Conservation (phyloP, 1,140 invertebrate genomes). For the Bombus confusus region DNA sequence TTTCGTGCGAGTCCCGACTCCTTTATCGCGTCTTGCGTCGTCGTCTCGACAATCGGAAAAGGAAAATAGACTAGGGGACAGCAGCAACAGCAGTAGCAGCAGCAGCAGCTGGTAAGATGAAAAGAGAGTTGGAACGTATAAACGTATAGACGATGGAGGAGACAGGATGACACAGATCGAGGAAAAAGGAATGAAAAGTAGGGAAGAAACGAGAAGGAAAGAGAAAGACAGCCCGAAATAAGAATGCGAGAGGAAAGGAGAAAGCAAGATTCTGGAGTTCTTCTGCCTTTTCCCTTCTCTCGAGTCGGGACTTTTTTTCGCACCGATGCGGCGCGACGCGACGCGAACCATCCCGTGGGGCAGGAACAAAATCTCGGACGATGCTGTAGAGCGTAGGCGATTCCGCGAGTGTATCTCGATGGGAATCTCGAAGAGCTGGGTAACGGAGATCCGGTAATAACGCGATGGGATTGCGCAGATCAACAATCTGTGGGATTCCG, state of each 20-base stretch:
- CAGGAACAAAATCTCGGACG: constrained; percentile 45
- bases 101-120: constrained; percentile 25
- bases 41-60: constrained; percentile 39
- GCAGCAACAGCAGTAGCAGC: no score
- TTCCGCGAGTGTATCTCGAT: constrained; percentile 18
- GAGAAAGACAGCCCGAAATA: constrained; percentile 27
- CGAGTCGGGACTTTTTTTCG: background rate
- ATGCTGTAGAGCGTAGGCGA: constrained; percentile 3
- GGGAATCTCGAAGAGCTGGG: constrained; percentile 16
- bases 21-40: constrained; percentile 51
- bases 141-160: constrained; percentile 4
- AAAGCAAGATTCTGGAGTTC: background rate
- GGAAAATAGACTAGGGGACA: constrained; percentile 33
- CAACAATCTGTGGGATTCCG: constrained; percentile 7
- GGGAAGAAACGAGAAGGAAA: background rate
- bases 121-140: constrained; percentile 18
- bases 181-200: constrained; percentile 16
- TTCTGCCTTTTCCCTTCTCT: background rate
- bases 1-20: constrained; percentile 51
- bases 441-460: constrained; percentile 37
- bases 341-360: constrained; percentile 11
- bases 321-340: background rate
- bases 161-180: constrained; percentile 16
- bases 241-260: constrained; percentile 22
- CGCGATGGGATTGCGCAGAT: constrained; percentile 29